These are phyloP conservation scores for Idaea biselata DNA, from an alignment of 2,888 invertebrate species.

Conservation along the genomic window DNA sequence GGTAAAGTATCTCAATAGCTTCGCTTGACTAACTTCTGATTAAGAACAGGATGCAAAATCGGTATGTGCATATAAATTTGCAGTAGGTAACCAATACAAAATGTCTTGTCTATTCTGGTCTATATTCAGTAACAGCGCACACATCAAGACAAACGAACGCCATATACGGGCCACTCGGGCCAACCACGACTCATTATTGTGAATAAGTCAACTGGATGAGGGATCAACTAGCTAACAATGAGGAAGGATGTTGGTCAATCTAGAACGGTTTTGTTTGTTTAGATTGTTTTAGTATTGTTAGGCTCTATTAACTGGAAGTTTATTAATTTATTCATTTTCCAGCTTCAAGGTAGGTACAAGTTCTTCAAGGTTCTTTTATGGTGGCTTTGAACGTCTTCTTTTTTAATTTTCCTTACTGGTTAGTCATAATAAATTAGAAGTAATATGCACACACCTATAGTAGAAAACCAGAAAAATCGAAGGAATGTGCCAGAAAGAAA, in stretches of 20 bases:
- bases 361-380: no score
- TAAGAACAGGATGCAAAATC: background rate
- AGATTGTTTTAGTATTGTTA: background rate
- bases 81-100: background rate
- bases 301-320: background rate
- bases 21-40: background rate
- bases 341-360: no score
- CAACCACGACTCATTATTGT: background rate
- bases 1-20: no score
- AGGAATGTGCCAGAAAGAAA: no score
- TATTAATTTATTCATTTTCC: background rate
- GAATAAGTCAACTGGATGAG: background rate
- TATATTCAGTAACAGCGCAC: background rate
- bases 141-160: constrained; percentile 49
- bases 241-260: background rate
- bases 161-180: constrained; percentile 48
- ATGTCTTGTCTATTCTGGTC: background rate
- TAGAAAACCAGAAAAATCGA: no score
- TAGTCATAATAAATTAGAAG: no score
- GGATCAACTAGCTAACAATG: background rate
- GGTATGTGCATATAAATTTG: background rate
- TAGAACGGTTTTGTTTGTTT: constrained; percentile 7
- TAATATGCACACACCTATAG: no score
- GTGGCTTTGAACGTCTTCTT: no score
- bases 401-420: no score